Evolutionary conservation across 2,113 vertebrate genomes (phyloP).

Genomic region (Aldabrachelys gigantea): DNA sequence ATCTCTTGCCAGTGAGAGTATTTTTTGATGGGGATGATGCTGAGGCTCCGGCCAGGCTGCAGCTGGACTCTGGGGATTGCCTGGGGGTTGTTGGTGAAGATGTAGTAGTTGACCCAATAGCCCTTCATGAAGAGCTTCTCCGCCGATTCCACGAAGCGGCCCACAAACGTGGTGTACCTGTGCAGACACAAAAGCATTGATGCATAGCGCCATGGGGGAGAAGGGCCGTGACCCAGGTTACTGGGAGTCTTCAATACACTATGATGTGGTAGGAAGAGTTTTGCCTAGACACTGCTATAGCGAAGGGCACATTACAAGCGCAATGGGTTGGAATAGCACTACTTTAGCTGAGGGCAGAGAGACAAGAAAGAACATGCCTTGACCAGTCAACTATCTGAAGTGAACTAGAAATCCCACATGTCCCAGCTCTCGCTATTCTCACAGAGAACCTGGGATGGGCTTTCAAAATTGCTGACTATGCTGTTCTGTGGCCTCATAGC

Average conservation of each 20-base stretch:
- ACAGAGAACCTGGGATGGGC: neutral
- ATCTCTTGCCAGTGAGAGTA: constrained; percentile 80
- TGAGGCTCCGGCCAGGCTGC: neutral
- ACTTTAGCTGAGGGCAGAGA: neutral
- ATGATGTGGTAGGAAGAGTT: neutral
- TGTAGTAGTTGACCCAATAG: constrained; percentile 75
- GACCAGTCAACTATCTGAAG: neutral
- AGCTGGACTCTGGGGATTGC: constrained; percentile 46
- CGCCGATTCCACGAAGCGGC: constrained; percentile 77
- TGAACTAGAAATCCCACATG: neutral
- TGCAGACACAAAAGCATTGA: neutral
- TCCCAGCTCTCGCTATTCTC: neutral
- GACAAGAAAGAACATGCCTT: neutral
- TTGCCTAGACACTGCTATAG: neutral
- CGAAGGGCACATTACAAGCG: neutral
- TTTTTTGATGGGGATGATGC: neutral
- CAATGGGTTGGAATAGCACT: neutral
- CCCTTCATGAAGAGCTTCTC: constrained; percentile 81
- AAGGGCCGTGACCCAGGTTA: fast-evolving
- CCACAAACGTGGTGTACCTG: constrained; percentile 79
- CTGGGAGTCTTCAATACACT: fast-evolving
- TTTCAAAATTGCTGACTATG: neutral
- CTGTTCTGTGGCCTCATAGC: neutral
- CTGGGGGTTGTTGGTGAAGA: constrained; percentile 78
- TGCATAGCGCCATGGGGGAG: neutral